Percentiles rank a stretch among this genome's conserved stretches.
phyloP scores from a whole-genome alignment of 2,113 vertebrate genomes.

The Caloenas nicobarica region DNA sequence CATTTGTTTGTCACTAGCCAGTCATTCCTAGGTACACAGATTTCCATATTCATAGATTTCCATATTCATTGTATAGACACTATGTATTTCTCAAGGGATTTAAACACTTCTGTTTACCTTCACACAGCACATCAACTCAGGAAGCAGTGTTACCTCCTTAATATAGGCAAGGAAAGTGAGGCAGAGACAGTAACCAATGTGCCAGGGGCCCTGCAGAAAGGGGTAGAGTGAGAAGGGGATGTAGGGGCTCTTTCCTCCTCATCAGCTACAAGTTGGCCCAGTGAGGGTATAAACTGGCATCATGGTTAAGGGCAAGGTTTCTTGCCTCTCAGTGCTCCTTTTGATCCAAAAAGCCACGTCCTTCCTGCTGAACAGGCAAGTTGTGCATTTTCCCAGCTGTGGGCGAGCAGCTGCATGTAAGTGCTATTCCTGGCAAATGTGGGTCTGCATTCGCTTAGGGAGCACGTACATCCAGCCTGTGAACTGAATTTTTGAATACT shows the following conservation, averaged over 20 bases:
- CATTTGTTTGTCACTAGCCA: background rate
- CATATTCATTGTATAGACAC: background rate
- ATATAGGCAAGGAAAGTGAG: background rate
- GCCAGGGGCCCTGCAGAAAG: background rate
- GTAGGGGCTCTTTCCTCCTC: background rate
- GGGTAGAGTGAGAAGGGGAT: background rate
- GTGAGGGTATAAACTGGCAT: background rate
- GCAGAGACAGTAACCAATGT: background rate
- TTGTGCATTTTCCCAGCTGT: background rate
- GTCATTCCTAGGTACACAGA: background rate
- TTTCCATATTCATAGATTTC: background rate
- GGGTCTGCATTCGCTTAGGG: conserved; percentile 21
- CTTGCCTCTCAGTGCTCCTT: background rate
- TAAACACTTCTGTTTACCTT: background rate
- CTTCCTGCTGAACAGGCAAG: background rate
- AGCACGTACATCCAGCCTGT: background rate
- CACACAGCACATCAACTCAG: background rate
- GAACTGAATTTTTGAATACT: background rate
- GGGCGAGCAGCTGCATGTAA: background rate
- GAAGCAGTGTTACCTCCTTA: background rate
- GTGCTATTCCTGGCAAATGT: conserved; percentile 32
- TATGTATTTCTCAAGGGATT: background rate
- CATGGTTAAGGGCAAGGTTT: background rate
- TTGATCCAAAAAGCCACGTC: background rate
- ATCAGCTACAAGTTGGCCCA: background rate